phyloP scores from a whole-genome alignment of 1,140 invertebrate species.

The Hypsibius dujardini region DNA sequence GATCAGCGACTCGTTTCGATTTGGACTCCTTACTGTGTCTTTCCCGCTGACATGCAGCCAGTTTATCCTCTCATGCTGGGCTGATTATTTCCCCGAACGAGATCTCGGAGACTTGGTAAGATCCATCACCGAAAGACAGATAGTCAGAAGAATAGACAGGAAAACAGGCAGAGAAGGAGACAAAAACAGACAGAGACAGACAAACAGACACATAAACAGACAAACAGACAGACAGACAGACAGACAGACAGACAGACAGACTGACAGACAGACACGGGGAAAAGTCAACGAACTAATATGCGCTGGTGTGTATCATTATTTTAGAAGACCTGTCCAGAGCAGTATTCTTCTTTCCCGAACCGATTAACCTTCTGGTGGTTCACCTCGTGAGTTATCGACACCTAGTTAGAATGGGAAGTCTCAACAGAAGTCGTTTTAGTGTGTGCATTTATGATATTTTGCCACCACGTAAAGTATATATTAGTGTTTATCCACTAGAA shows the following conservation, averaged over 20 bases:
- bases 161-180: too few species aligned
- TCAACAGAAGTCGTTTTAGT: not conserved
- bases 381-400: not conserved
- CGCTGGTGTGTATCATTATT: not conserved
- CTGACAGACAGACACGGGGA: too few species aligned
- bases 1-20: not conserved
- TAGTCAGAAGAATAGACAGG: too few species aligned
- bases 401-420: not conserved
- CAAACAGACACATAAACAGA: too few species aligned
- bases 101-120: not conserved
- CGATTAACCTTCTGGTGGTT: conserved; percentile 12
- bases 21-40: not conserved
- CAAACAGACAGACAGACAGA: too few species aligned
- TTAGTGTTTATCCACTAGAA: not conserved
- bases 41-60: not conserved
- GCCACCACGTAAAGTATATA: not conserved
- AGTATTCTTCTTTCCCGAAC: conserved; percentile 2
- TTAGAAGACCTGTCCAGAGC: not conserved
- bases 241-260: too few species aligned
- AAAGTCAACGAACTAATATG: too few species aligned
- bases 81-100: conserved; percentile 5
- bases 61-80: conserved; percentile 13
- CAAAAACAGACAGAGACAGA: too few species aligned
- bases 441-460: not conserved
- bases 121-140: not conserved